Base-by-base conservation (phyloP, 2,797 vertebrate genomes). In the Dipus sagitta region DNA sequence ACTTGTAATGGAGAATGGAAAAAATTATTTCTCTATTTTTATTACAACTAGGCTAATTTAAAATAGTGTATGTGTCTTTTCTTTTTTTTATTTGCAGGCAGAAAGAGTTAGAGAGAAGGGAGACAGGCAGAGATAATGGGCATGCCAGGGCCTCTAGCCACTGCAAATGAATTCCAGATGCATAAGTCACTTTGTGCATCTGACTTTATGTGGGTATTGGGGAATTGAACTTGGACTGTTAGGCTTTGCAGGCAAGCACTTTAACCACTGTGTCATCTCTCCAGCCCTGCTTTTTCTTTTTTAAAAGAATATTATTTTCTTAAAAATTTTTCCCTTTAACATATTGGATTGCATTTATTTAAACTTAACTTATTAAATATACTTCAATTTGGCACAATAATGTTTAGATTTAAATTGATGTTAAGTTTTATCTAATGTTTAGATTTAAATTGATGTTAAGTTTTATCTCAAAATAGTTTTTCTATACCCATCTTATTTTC, bases 311-410 rank as follows among this genome's bases (percentile, higher is more conserved):
- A 38, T 38, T 38, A 38, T 38, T 38, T 38, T 38, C 38, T 38
- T 38, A 38, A 38, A 38, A 38, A 38, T 3, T 38, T 38, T 38
- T 79, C 13, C 26, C 47, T 75, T 32, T 64, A 65, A 67, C 13
- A 84, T 70, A 38, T 38, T 94, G n/a, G 34, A 79, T 75, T 88
- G 71, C n/a, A 24, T 89, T 95, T 77, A 90, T 79, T 96, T 96
- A 91, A 24, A 85, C 30, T 90, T 92, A 75, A 23, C 38, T 38
- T 38, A 38, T 26, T 90, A 60, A 87, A 68, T 67, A 0, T 85
- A 79, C 60, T 86, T 4, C 77, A 3, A 95, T 82, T 58, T 68
- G 64, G 24, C 62, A 86, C 6, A 5, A 60, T 58, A 70, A 64
- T 83, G 28, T 92, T 4, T 87, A 52, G 42, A 89, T 77, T 94